Conservation (phyloP, 1,140 invertebrate species). For the Lepidurus couesii region DNA sequence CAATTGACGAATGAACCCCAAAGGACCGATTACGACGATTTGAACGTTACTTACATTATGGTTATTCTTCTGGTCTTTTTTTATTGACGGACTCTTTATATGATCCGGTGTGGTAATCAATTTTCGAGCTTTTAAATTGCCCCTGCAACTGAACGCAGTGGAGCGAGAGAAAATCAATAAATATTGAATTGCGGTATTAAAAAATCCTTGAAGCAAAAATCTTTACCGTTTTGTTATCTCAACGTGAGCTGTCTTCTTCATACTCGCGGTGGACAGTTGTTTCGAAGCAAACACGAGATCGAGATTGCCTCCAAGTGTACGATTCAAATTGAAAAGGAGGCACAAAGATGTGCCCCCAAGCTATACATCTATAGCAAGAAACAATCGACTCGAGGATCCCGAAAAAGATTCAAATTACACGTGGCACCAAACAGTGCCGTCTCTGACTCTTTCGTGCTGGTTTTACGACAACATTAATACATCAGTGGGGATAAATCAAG, state of each 20-base stretch:
- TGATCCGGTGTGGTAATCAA: background rate
- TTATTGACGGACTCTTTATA: background rate
- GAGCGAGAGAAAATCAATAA: conserved; percentile 2
- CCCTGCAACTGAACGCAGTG: background rate
- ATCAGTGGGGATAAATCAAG: background rate
- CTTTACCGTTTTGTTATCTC: background rate
- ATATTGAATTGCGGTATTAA: background rate
- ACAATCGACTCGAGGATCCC: too few relatives aligned
- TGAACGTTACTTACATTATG: background rate
- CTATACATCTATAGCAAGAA: too few relatives aligned
- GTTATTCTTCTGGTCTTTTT: background rate
- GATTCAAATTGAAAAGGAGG: too few relatives aligned
- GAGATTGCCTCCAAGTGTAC: too few relatives aligned
- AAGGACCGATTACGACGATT: conserved; percentile 2
- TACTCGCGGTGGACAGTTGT: background rate
- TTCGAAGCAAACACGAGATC: too few relatives aligned
- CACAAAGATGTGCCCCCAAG: too few relatives aligned
- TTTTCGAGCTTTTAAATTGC: conserved; percentile 6
- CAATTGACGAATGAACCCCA: background rate
- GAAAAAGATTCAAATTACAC: too few relatives aligned
- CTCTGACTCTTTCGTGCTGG: background rate
- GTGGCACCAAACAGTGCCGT: background rate
- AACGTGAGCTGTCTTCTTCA: background rate
- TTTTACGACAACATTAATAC: background rate
- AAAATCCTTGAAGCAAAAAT: background rate